Percentiles rank a stretch among this genome's conserved stretches.
phyloP scores from a whole-genome alignment of 2,113 vertebrate species.

The Pan troglodytes region NHGRI_mPanTro3-v2.1_pri NC_072419.2:30079501-30080000 shows the following conservation, averaged over 20 bases:
- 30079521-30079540: background rate
- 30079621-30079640: background rate
- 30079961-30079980: no score
- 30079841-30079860: background rate
- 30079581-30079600: background rate
- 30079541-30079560: background rate
- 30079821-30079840: background rate
- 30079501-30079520: background rate
- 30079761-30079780: background rate
- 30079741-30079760: background rate
- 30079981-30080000: no score
- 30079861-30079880: background rate
- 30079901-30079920: background rate
- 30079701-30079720: background rate
- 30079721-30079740: background rate
- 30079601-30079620: background rate
- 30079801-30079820: background rate
- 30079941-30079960: background rate
- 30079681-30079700: background rate
- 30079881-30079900: background rate
- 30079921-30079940: background rate
- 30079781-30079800: background rate
- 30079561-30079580: background rate
- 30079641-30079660: background rate
- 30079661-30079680: no score